Evolutionary conservation across 2,888 invertebrate genomes (phyloP).

Genomic region (Orchesella flavescens): DNA sequence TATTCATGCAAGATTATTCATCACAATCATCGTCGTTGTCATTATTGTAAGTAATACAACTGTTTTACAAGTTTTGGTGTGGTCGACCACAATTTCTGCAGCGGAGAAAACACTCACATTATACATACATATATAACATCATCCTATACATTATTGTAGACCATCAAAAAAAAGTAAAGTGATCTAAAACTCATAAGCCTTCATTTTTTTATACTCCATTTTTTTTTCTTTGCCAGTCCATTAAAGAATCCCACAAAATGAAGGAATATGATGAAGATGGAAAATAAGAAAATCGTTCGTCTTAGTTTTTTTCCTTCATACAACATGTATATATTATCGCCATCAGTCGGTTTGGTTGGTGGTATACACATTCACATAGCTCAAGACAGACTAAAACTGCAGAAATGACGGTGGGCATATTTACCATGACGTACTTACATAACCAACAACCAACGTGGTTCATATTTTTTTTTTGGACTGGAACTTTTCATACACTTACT

Average conservation of each 20-base stretch:
- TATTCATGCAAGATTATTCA: not conserved
- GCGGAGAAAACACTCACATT: conserved; percentile 9
- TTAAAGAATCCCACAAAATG: conserved; percentile 29
- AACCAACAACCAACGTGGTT: not conserved
- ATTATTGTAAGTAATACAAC: not conserved
- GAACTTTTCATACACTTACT: conserved; percentile 27
- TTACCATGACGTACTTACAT: not conserved
- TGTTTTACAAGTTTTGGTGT: conserved; percentile 6
- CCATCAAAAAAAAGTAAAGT: not conserved
- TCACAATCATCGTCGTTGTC: not conserved
- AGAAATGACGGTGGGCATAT: not conserved
- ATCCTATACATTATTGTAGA: too few species aligned
- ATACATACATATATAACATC: conserved; percentile 9
- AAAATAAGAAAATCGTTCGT: conserved; percentile 4
- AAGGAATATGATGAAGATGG: conserved; percentile 29
- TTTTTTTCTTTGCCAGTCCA: conserved; percentile 30
- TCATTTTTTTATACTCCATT: not conserved
- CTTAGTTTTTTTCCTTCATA: not conserved
- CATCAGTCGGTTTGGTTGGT: too few species aligned
- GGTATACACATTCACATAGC: too few species aligned
- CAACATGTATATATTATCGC: not conserved
- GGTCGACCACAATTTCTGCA: conserved; percentile 4
- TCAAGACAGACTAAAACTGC: too few species aligned
- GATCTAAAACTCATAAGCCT: conserved; percentile 14
- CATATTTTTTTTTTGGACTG: not conserved